Evolutionary conservation across 2,797 vertebrate species (phyloP), one percentile per base, ranked within the genome.

Genomic region (Girardinus metallicus): DNA sequence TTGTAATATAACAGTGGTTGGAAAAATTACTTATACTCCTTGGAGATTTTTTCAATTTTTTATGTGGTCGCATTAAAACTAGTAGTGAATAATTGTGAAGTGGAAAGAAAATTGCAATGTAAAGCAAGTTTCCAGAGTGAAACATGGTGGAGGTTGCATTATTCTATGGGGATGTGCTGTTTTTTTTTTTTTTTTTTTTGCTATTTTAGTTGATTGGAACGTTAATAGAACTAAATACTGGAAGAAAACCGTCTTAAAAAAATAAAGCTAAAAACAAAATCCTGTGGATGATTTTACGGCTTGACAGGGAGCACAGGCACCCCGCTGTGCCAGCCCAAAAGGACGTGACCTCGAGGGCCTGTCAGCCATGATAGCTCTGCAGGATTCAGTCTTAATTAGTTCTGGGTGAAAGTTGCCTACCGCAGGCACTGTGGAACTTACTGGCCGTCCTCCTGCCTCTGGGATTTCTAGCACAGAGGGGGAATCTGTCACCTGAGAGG

Each of bases 331-430:
- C 43, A 64, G 44, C 23, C 60, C 21, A 49, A 66, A 51, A 66
- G 6, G 29, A 39, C 13, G 15, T 70, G 31, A 71, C 39, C 68
- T 44, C 2, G 23, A 66, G 31, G 46, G 23, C 44, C 31, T 51
- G 46, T 68, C 62, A 77, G 44, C 31, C 46, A 66, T 39, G 46
- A 77, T 36, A 18, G 34, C 43, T 26, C 76, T 31, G 66, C 47
- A 51, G 66, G 43, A 46, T 47, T 34, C 46, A 51, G 62, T n/a
- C 36, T 68, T 39, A 77, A 49, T 46, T 66, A 76, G 57, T 47
- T 46, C 57, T 47, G 57, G 36, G 46, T n/a, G 12, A 77, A 51
- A 49, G 11, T 18, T 66, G 44, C n/a, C 34, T 8, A 39, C 68
- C 23, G 23, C 39, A 43, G 66, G 36, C 7, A 39, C 36, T 12